Percentiles rank a stretch among this genome's conserved stretches.
Evolutionary conservation across 2,113 vertebrate genomes (phyloP).

Genomic region (Chaenocephalus aceratus): DNA sequence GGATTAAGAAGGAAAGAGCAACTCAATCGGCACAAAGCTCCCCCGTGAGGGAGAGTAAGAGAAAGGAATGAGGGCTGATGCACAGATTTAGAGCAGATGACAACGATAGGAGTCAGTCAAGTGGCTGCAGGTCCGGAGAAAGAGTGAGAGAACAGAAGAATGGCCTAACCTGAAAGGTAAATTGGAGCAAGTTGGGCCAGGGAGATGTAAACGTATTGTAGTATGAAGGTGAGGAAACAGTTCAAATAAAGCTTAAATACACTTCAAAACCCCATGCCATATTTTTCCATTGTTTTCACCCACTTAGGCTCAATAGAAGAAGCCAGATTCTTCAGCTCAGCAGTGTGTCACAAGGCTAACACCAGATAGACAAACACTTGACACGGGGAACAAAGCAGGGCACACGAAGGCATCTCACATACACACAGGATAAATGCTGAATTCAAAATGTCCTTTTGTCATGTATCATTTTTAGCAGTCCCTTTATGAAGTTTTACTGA

Average conservation of each 20-base stretch:
- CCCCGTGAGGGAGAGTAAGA: slow-evolving; percentile 16
- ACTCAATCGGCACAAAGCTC: slow-evolving; percentile 13
- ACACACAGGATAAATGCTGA: neutral
- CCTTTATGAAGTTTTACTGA: neutral
- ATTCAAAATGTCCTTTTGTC: neutral
- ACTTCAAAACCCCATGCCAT: neutral
- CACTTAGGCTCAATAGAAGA: neutral
- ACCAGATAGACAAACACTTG: slow-evolving; percentile 6
- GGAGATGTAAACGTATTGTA: no score
- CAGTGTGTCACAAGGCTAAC: slow-evolving; percentile 38
- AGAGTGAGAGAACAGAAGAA: neutral
- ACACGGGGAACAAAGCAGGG: neutral
- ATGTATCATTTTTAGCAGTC: neutral
- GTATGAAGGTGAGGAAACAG: no score
- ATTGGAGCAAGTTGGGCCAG: neutral
- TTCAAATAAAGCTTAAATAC: neutral
- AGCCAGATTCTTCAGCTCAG: slow-evolving; percentile 11
- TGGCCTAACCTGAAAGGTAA: neutral
- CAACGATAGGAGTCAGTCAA: slow-evolving; percentile 29
- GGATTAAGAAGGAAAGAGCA: slow-evolving; percentile 22
- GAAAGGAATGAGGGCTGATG: slow-evolving; percentile 20
- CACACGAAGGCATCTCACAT: neutral
- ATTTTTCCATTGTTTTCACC: neutral
- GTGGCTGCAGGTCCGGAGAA: slow-evolving; percentile 7
- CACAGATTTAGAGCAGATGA: slow-evolving; percentile 32